A percentile compares a stretch with the other conserved stretches of the same genome.
Evolutionary conservation across 1,140 invertebrate genomes (phyloP).

Genomic region (Drosophila sturtevanti): DNA sequence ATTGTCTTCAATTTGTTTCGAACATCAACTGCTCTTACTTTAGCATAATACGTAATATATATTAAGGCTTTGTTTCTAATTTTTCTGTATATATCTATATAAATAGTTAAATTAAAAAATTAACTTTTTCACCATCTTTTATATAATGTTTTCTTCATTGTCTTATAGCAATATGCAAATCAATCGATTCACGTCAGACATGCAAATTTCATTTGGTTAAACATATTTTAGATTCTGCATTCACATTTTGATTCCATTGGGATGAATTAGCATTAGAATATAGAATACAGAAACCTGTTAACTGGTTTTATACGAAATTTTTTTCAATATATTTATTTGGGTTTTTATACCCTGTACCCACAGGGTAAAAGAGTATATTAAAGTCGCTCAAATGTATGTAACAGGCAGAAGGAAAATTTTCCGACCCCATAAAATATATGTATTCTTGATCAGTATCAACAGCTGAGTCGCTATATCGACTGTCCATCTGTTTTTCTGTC

Average conservation of each 20-base stretch:
- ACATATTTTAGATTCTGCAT: slow-evolving; percentile 46
- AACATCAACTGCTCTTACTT: not conserved
- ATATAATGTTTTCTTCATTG: slow-evolving; percentile 29
- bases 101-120: no score
- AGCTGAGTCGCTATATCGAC: no score
- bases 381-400: no score
- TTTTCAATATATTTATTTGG: not conserved
- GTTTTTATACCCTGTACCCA: no score
- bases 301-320: not conserved
- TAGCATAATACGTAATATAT: not conserved
- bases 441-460: no score
- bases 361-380: no score
- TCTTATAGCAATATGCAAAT: slow-evolving; percentile 47
- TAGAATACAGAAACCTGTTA: slow-evolving; percentile 60
- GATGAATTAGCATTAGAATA: slow-evolving; percentile 67
- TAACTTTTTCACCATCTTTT: slow-evolving; percentile 25
- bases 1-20: slow-evolving; percentile 41
- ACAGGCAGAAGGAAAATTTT: no score
- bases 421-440: no score
- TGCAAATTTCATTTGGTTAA: slow-evolving; percentile 40
- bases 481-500: no score
- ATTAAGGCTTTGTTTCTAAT: not conserved
- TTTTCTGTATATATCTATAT: not conserved
- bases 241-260: slow-evolving; percentile 9
- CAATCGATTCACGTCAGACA: slow-evolving; percentile 37